Base-by-base conservation (phyloP, 2,797 vertebrate genomes). In the Scleropages formosus region DNA sequence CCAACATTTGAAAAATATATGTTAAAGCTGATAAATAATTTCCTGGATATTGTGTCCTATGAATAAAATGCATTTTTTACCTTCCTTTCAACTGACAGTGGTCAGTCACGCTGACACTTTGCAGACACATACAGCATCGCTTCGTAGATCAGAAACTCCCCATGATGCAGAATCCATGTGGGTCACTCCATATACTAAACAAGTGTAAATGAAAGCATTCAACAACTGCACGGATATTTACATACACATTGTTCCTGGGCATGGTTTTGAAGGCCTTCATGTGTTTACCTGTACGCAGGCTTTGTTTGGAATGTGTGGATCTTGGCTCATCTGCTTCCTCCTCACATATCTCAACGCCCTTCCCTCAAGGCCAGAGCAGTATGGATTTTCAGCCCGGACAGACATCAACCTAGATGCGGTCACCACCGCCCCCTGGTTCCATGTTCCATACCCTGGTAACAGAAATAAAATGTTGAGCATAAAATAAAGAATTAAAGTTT, bases 311-410 rank as follows among this genome's bases (percentile, higher is more conserved):
- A 93, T 93, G 91, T 91, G 92, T 16, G 90, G 90, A 12, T 87
- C 89, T 60, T 93, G 92, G 92, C 80, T 94, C 62, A 72, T 93
- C 79, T 93, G 92, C 78, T 94, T 91, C 77, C 70, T 94, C n/a
- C 81, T 94, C 70, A 94, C 92, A 53, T 44, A 87, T 80, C 92
- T 86, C 51, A 78, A 91, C 10, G 87, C 86, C 76, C 80, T 94
- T 51, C 92, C 93, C 4, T 85, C 87, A 3, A 89, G 88, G 8
- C 82, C 88, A 0, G 80, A 86, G 0, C 73, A 87, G 73, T 93
- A 93, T 9, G 92, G 92, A 63, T 92, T 86, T 81, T 82, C 84
- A 1, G 91, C 91, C 24, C 81, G 92, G 70, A 94, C 92, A 0
- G 91, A 94, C 81, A 90, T 92, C 80, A 92, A 85, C 72, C 81